These are phyloP conservation scores for Malthinus flaveolus DNA, from an alignment of 2,888 invertebrate genomes.

Conservation along the genomic window DNA sequence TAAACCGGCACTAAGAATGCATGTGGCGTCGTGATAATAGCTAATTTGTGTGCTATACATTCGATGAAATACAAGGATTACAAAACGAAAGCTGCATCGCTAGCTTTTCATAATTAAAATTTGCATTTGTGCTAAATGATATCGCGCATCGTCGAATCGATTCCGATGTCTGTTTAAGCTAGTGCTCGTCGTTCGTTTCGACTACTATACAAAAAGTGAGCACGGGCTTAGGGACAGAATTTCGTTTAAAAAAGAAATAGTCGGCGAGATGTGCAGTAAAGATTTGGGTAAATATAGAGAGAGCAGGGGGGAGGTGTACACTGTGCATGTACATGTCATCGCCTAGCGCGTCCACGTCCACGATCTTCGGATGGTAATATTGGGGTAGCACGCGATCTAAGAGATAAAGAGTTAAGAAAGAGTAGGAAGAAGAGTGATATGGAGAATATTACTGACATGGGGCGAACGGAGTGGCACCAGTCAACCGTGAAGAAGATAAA, in stretches of 20 bases:
- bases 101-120: slow-evolving; percentile 29
- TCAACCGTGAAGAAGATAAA: slow-evolving; percentile 54
- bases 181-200: slow-evolving; percentile 15
- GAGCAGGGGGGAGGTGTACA: slow-evolving; percentile 25
- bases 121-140: slow-evolving; percentile 17
- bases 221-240: slow-evolving; percentile 16
- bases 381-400: slow-evolving; percentile 15
- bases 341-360: slow-evolving; percentile 20
- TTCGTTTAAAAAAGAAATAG: slow-evolving; percentile 31
- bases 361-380: slow-evolving; percentile 28
- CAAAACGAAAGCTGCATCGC: too few species aligned
- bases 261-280: slow-evolving; percentile 32
- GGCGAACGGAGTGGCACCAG: slow-evolving; percentile 48
- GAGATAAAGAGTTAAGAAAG: slow-evolving; percentile 29
- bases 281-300: slow-evolving; percentile 34
- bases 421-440: slow-evolving; percentile 37
- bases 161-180: not conserved
- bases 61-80: too few species aligned
- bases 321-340: slow-evolving; percentile 24
- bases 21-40: slow-evolving; percentile 14
- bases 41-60: slow-evolving; percentile 7
- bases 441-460: slow-evolving; percentile 40
- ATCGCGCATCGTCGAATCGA: too few species aligned
- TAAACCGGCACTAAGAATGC: slow-evolving; percentile 31
- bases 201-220: slow-evolving; percentile 6